Percentiles rank a stretch among this genome's conserved stretches.
These are phyloP conservation scores for Cepaea hortensis DNA, from an alignment of 2,888 invertebrate species.

Conservation along the genomic window DNA sequence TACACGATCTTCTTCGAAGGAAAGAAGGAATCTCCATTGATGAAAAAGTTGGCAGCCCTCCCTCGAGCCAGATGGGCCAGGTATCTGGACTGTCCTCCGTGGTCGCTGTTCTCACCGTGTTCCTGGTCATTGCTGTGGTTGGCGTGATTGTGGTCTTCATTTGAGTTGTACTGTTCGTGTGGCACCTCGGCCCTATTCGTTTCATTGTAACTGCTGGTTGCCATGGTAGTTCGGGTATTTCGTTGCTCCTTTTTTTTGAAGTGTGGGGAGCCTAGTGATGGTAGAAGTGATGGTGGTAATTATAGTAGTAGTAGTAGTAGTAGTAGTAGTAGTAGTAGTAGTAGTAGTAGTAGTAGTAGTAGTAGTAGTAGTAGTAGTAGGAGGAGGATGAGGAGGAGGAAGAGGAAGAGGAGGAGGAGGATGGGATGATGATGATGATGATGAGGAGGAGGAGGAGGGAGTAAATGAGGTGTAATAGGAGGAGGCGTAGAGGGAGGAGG, in stretches of 20 bases:
- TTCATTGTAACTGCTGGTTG: background rate
- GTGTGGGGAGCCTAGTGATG: too few relatives aligned
- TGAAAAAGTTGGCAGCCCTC: conserved; percentile 33
- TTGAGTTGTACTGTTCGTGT: conserved; percentile 51
- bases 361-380: conserved; percentile 15
- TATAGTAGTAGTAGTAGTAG: too few relatives aligned
- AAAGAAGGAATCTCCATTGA: conserved; percentile 48
- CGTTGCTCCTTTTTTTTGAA: too few relatives aligned
- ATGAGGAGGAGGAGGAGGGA: background rate
- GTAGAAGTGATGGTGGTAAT: background rate
- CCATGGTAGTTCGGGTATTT: background rate
- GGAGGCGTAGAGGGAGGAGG: background rate
- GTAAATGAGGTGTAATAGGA: background rate
- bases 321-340: too few relatives aligned
- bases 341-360: conserved; percentile 26
- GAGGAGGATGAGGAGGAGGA: conserved; percentile 4
- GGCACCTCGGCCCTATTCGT: background rate
- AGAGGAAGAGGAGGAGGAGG: background rate
- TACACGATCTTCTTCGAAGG: conserved; percentile 37
- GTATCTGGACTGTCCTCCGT: conserved; percentile 22
- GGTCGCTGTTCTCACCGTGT: conserved; percentile 23
- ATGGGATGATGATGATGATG: background rate
- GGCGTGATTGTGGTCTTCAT: conserved; percentile 51
- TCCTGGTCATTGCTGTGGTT: background rate
- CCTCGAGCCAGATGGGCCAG: conserved; percentile 32